phyloP scores from a whole-genome alignment of 1,140 invertebrate genomes.

The Zaprionus ghesquierei region DNA sequence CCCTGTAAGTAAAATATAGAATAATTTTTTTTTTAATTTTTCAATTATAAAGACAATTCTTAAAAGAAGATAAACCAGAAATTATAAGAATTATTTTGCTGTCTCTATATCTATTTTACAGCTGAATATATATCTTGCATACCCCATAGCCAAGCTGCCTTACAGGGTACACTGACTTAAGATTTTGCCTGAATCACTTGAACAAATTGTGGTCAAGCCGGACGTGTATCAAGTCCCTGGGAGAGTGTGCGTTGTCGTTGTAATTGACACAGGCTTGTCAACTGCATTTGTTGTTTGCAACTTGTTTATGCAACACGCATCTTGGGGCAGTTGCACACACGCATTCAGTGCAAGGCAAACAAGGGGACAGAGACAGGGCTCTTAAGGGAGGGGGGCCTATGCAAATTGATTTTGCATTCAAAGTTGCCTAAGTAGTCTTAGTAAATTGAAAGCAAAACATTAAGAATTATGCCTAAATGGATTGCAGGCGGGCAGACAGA shows the following conservation, averaged over 20 bases:
- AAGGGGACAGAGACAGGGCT: background rate
- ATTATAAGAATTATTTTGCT: no score
- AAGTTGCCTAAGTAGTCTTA: constrained; percentile 61
- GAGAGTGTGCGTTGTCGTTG: constrained; percentile 20
- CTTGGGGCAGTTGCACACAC: constrained; percentile 17
- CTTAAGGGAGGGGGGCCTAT: constrained; percentile 27
- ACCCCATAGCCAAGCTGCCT: background rate
- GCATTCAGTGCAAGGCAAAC: background rate
- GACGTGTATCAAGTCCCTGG: constrained; percentile 1
- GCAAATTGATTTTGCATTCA: constrained; percentile 54
- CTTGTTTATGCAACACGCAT: constrained; percentile 21
- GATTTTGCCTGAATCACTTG: constrained; percentile 30
- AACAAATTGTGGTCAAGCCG: constrained; percentile 40
- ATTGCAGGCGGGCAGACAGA: constrained; percentile 13
- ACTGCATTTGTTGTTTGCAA: constrained; percentile 47
- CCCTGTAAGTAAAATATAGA: background rate
- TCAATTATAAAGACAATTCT: background rate
- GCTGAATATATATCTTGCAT: background rate
- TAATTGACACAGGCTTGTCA: constrained; percentile 38
- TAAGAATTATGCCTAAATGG: constrained; percentile 75
- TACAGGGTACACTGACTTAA: constrained; percentile 35
- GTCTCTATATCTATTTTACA: no score
- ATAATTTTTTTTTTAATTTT: background rate
- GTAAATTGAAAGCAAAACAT: constrained; percentile 79
- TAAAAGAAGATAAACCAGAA: background rate